A percentile compares a stretch with the other conserved stretches of the same genome.
Evolutionary conservation across 2,888 invertebrate species (phyloP).

Genomic region (Philaethria dido): DNA sequence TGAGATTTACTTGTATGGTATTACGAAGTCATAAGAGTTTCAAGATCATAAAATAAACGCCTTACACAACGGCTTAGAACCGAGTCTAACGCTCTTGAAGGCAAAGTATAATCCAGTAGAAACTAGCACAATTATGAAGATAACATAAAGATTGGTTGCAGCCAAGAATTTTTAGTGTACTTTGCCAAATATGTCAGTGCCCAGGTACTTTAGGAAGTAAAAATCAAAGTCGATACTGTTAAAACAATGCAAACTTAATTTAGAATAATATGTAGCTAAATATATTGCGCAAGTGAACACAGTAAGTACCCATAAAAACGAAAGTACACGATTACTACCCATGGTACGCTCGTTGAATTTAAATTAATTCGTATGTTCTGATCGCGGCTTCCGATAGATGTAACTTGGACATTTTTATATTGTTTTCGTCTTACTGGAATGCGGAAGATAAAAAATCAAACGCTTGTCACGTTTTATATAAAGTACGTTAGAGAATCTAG

Average conservation of each 20-base stretch:
- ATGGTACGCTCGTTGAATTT: conserved; percentile 34
- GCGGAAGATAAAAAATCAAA: conserved; percentile 23
- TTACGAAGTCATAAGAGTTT: conserved; percentile 37
- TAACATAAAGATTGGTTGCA: conserved; percentile 20
- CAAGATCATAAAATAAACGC: conserved; percentile 26
- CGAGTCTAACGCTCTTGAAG: conserved; percentile 12
- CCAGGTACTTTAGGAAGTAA: conserved; percentile 28
- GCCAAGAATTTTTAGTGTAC: conserved; percentile 26
- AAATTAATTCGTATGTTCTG: conserved; percentile 32
- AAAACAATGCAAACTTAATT: conserved; percentile 26
- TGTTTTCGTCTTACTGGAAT: conserved; percentile 15
- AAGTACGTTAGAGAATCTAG: conserved; percentile 2
- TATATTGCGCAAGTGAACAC: conserved; percentile 29
- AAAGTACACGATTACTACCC: conserved; percentile 36
- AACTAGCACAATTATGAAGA: conserved; percentile 20
- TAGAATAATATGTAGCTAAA: conserved; percentile 18
- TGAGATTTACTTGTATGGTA: conserved; percentile 21
- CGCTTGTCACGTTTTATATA: conserved; percentile 27
- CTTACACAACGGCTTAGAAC: conserved; percentile 24
- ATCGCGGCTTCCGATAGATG: conserved; percentile 3
- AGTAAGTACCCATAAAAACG: conserved; percentile 30
- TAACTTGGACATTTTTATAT: conserved; percentile 12
- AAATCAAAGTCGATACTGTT: conserved; percentile 24
- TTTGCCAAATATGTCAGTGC: conserved; percentile 39
- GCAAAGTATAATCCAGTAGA: conserved; percentile 23